These are phyloP conservation scores for Melanotaenia nigrans DNA, from an alignment of 2,797 vertebrate species.

Conservation along the genomic window DNA sequence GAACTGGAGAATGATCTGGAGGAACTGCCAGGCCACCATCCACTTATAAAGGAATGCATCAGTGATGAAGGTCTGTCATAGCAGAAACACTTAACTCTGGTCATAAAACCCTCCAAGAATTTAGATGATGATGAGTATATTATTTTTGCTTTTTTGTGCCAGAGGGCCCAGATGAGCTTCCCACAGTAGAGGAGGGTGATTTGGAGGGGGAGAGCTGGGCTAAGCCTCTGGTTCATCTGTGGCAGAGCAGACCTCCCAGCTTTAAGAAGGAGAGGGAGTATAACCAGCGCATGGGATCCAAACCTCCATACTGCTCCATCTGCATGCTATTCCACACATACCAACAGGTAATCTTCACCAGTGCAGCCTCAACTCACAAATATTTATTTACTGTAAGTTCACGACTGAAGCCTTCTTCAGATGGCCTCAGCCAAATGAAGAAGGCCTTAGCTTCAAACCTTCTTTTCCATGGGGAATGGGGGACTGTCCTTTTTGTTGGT, in stretches of 20 bases:
- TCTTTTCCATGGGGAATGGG: no score
- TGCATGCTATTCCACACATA: slow-evolving; percentile 93
- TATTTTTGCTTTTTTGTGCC: slow-evolving; percentile 18
- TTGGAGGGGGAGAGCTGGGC: slow-evolving; percentile 92
- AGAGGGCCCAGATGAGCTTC: slow-evolving; percentile 88
- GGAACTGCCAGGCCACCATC: slow-evolving; percentile 93
- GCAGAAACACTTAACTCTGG: neutral
- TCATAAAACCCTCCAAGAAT: neutral
- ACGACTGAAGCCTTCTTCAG: no score
- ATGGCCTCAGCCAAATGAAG: neutral
- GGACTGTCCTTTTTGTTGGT: no score
- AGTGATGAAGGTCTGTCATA: slow-evolving; percentile 90
- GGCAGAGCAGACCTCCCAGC: slow-evolving; percentile 92
- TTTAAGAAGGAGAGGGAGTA: slow-evolving; percentile 92
- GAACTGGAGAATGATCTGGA: slow-evolving; percentile 87
- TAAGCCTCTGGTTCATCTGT: slow-evolving; percentile 92
- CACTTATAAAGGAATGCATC: slow-evolving; percentile 89
- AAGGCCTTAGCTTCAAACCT: no score
- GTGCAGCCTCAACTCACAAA: neutral
- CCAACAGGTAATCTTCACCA: slow-evolving; percentile 82
- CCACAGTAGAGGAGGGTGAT: slow-evolving; percentile 85
- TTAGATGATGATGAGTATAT: neutral
- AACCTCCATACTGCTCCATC: slow-evolving; percentile 91
- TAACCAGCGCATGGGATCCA: slow-evolving; percentile 89
- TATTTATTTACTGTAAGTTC: neutral